phyloP scores from a whole-genome alignment of 2,888 invertebrate genomes.

The Cerastoderma edule region DNA sequence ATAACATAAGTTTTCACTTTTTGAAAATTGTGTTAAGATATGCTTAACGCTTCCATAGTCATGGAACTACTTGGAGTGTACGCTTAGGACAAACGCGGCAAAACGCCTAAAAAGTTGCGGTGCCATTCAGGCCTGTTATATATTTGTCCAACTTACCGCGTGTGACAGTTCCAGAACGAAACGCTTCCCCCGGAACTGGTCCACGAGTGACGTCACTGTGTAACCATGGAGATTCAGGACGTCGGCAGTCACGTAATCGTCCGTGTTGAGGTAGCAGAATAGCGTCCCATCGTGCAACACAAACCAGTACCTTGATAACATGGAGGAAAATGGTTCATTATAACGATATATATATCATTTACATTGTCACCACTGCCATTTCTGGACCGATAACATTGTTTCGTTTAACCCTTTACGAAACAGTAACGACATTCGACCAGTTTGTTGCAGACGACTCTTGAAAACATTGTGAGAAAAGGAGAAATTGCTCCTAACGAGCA shows the following conservation, averaged over 20 bases:
- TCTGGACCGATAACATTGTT: too few relatives aligned
- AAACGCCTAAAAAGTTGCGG: too few relatives aligned
- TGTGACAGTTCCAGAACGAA: constrained; percentile 72
- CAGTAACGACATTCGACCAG: neutral
- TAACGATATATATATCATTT: too few relatives aligned
- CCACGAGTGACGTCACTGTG: constrained; percentile 63
- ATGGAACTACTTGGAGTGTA: too few relatives aligned
- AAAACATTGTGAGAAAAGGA: constrained; percentile 4
- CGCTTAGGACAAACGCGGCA: too few relatives aligned
- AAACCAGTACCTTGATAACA: constrained; percentile 71
- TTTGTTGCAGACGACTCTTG: neutral
- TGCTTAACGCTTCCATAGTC: too few relatives aligned
- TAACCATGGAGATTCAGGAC: constrained; percentile 71
- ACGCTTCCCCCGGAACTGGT: constrained; percentile 71
- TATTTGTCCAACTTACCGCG: constrained; percentile 70
- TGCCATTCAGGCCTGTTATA: too few relatives aligned
- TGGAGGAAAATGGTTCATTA: neutral
- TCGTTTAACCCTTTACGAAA: neutral
- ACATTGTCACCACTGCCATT: too few relatives aligned
- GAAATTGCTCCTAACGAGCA: too few relatives aligned
- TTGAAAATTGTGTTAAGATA: too few relatives aligned
- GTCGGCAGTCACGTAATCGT: constrained; percentile 72
- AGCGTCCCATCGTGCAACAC: constrained; percentile 69
- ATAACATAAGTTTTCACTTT: too few relatives aligned
- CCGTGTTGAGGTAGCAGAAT: constrained; percentile 71